phyloP scores from a whole-genome alignment of 1,140 invertebrate genomes.

The Ylistrum balloti region DNA sequence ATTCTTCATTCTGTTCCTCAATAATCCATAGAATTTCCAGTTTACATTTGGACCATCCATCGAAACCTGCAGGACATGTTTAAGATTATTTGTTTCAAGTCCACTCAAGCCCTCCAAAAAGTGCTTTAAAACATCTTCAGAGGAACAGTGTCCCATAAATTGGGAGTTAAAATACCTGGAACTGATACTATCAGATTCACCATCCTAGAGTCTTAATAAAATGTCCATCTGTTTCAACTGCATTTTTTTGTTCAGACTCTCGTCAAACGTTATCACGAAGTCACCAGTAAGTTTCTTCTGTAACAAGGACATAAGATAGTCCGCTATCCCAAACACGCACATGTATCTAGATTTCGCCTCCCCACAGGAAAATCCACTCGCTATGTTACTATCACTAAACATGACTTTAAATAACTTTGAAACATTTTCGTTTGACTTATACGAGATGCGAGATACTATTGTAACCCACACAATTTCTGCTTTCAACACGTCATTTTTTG shows the following conservation, averaged over 20 bases:
- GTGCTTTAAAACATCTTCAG: conserved; percentile 61
- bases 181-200: conserved; percentile 50
- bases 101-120: conserved; percentile 55
- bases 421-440: not conserved
- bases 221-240: conserved; percentile 68
- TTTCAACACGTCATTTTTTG: not conserved
- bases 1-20: conserved; percentile 56
- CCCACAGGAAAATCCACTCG: not conserved
- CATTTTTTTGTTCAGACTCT: conserved; percentile 61
- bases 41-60: conserved; percentile 76
- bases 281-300: not conserved
- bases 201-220: conserved; percentile 60
- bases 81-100: conserved; percentile 48
- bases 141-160: conserved; percentile 62
- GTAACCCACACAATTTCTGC: not conserved
- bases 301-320: not conserved
- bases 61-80: conserved; percentile 68
- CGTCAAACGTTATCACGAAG: conserved; percentile 65
- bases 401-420: not conserved
- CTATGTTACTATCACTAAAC: not conserved
- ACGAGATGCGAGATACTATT: not conserved
- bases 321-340: not conserved
- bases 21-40: conserved; percentile 59
- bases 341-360: not conserved
- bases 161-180: conserved; percentile 61